These are phyloP conservation scores for Muscicapa comitata DNA, from an alignment of 2,797 vertebrate species.

Conservation along the genomic window DNA sequence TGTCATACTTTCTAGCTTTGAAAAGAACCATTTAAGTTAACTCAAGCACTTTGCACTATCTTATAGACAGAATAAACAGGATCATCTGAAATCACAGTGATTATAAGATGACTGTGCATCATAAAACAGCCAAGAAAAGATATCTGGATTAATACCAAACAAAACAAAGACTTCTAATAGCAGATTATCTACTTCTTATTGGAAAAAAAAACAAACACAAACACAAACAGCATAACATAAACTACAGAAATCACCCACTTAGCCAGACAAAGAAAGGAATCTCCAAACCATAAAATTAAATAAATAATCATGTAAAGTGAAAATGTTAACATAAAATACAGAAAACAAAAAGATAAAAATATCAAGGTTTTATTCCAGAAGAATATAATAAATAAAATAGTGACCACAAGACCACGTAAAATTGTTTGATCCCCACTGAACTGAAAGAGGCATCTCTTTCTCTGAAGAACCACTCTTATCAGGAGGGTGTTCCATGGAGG, in stretches of 20 bases:
- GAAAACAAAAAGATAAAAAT: not conserved
- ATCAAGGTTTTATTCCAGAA: not conserved
- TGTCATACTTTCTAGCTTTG: not conserved
- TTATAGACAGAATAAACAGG: not conserved
- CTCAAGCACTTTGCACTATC: not conserved
- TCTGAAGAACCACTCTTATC: constrained; percentile 7
- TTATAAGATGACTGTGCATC: not conserved
- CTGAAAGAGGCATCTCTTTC: not conserved
- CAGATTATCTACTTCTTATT: not conserved
- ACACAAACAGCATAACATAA: not conserved
- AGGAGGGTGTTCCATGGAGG: not conserved
- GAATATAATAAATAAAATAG: not conserved
- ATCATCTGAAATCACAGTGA: not conserved
- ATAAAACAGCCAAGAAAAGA: not conserved
- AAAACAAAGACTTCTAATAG: not conserved
- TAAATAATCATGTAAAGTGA: not conserved
- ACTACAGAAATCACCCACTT: not conserved
- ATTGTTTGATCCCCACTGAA: not conserved
- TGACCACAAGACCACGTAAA: not conserved
- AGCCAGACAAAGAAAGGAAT: not conserved
- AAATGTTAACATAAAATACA: not conserved
- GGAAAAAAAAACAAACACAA: not conserved
- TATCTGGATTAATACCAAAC: not conserved
- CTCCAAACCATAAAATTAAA: not conserved
- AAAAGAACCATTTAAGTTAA: not conserved